These are phyloP conservation scores for Lapara coniferarum DNA, from an alignment of 2,888 invertebrate genomes.

Conservation along the genomic window DNA sequence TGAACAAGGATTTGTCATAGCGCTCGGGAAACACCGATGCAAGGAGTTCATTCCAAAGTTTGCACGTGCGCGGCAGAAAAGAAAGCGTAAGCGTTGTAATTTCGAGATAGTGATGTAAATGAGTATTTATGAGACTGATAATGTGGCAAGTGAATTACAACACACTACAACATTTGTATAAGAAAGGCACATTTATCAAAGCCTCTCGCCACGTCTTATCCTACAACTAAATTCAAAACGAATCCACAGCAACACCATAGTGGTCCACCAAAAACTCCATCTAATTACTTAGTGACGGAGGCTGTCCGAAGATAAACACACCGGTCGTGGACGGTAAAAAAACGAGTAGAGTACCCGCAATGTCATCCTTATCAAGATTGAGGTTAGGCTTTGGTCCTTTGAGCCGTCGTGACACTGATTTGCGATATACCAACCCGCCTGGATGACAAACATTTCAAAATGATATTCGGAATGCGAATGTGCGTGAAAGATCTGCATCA, in stretches of 20 bases:
- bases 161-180: too few relatives aligned
- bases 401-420: conserved; percentile 28
- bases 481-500: not conserved
- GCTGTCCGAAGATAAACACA: conserved; percentile 77
- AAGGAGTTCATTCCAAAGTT: too few relatives aligned
- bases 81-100: too few relatives aligned
- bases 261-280: conserved; percentile 4
- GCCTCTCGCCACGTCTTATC: too few relatives aligned
- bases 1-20: too few relatives aligned
- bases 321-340: conserved; percentile 43
- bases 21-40: too few relatives aligned
- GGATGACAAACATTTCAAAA: conserved; percentile 21
- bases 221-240: not conserved
- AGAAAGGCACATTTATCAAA: too few relatives aligned
- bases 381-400: conserved; percentile 43
- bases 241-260: not conserved
- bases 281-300: conserved; percentile 72
- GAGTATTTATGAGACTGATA: too few relatives aligned
- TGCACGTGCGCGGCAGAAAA: too few relatives aligned
- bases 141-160: too few relatives aligned
- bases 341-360: conserved; percentile 29
- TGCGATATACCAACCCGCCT: conserved; percentile 4
- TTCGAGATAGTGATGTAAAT: too few relatives aligned
- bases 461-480: not conserved
- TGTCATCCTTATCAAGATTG: conserved; percentile 48